phyloP scores from a whole-genome alignment of 1,140 invertebrate genomes.

The Andrena cerasifolii region DNA sequence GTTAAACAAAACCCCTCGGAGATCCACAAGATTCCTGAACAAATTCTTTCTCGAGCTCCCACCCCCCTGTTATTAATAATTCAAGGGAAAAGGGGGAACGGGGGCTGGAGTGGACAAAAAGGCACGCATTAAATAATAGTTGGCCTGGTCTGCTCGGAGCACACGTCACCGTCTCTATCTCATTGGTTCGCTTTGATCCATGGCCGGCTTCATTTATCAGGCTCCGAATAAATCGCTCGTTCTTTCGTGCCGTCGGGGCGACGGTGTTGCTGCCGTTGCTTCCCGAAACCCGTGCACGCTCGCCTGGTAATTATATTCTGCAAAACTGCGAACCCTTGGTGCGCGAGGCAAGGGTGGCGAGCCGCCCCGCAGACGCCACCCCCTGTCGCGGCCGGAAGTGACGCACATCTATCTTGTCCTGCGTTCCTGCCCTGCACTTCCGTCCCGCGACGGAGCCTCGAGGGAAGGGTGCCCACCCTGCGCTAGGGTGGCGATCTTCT shows the following conservation, averaged over 20 bases:
- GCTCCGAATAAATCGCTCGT: constrained; percentile 36
- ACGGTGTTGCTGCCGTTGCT: constrained; percentile 4
- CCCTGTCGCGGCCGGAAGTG: constrained; percentile 80
- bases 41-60: background rate
- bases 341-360: constrained; percentile 53
- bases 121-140: constrained; percentile 24
- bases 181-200: constrained; percentile 19
- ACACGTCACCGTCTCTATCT: background rate
- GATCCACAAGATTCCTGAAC: background rate
- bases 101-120: constrained; percentile 5
- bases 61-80: background rate
- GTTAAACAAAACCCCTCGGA: background rate
- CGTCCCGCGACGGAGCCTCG: constrained; percentile 61
- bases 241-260: constrained; percentile 17
- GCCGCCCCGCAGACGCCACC: constrained; percentile 78
- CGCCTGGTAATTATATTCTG: constrained; percentile 78
- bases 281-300: constrained; percentile 35
- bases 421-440: constrained; percentile 76
- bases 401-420: constrained; percentile 80
- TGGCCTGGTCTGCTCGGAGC: background rate
- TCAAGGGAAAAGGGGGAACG: background rate
- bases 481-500: constrained; percentile 1
- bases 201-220: constrained; percentile 29
- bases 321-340: constrained; percentile 68
- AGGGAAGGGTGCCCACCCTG: constrained; percentile 30